Percentiles rank a stretch among this genome's conserved stretches.
These are phyloP conservation scores for Aspiorhynchus laticeps DNA, from an alignment of 2,113 vertebrate genomes.

Conservation along the genomic window DNA sequence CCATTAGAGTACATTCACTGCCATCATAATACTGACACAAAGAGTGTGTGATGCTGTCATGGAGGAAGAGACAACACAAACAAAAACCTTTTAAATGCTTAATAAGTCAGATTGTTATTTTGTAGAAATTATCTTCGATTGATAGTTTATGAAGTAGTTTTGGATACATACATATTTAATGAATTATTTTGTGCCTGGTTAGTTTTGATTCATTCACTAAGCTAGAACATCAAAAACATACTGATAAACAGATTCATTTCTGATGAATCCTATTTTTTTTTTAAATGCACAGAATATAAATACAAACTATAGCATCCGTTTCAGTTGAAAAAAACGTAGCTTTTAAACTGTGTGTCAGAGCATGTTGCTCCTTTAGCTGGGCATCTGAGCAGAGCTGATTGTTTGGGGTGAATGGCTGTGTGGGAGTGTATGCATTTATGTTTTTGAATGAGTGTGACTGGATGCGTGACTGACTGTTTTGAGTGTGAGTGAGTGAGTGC, in stretches of 20 bases:
- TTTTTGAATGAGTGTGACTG: conserved; percentile 39
- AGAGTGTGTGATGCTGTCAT: conserved; percentile 59
- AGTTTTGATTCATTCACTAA: neutral
- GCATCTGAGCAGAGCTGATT: conserved; percentile 45
- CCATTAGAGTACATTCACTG: conserved; percentile 62
- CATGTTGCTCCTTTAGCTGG: conserved; percentile 31
- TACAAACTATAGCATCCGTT: neutral
- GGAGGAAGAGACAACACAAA: conserved; percentile 52
- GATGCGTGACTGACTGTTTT: conserved; percentile 52
- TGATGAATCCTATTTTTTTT: neutral
- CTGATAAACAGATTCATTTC: neutral
- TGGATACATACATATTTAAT: neutral
- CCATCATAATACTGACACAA: conserved; percentile 62
- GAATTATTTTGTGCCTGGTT: neutral
- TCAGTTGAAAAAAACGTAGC: neutral
- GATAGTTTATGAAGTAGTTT: neutral
- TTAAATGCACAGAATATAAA: neutral
- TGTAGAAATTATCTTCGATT: neutral
- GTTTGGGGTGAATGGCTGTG: conserved; percentile 42
- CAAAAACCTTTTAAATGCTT: neutral
- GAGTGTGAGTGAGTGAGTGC: conserved; percentile 60
- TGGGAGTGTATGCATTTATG: conserved; percentile 31
- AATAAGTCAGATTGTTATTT: neutral
- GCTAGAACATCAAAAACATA: neutral
- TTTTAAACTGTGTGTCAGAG: neutral